phyloP scores from a whole-genome alignment of 2,113 vertebrate genomes.

The Halichoeres trimaculatus region DNA sequence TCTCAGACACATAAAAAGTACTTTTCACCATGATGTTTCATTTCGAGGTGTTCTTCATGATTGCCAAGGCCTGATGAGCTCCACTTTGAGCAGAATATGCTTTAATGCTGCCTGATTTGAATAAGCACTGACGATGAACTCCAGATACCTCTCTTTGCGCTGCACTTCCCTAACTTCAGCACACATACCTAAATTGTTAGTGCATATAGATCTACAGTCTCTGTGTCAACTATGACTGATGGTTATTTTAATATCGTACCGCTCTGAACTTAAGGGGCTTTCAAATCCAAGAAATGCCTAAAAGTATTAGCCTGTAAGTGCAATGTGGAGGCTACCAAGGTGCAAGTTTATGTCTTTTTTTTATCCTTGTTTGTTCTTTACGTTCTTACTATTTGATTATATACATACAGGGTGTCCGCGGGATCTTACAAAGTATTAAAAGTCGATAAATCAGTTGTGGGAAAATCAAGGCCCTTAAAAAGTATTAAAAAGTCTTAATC shows the following conservation, averaged over 20 bases:
- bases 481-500: too few relatives aligned
- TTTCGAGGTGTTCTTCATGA: neutral
- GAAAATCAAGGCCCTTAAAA: too few relatives aligned
- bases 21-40: neutral
- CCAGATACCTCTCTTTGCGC: neutral
- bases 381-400: neutral
- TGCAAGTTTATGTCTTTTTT: neutral
- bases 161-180: neutral
- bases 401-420: too few relatives aligned
- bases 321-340: neutral
- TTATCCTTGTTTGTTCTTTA: neutral
- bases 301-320: too few relatives aligned
- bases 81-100: neutral
- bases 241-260: too few relatives aligned
- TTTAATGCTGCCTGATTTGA: conserved; percentile 14
- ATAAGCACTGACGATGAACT: conserved; percentile 9
- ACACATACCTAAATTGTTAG: neutral
- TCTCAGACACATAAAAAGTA: neutral
- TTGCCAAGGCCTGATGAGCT: neutral
- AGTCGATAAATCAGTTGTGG: too few relatives aligned
- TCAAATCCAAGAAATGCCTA: conserved; percentile 1
- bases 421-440: too few relatives aligned
- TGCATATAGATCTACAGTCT: neutral
- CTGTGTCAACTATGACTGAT: neutral
- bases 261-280: neutral